A percentile compares a stretch with the other conserved stretches of the same genome.
Evolutionary conservation across 1,140 invertebrate species (phyloP).

Genomic region (Pogonognathellus flavescens): DNA sequence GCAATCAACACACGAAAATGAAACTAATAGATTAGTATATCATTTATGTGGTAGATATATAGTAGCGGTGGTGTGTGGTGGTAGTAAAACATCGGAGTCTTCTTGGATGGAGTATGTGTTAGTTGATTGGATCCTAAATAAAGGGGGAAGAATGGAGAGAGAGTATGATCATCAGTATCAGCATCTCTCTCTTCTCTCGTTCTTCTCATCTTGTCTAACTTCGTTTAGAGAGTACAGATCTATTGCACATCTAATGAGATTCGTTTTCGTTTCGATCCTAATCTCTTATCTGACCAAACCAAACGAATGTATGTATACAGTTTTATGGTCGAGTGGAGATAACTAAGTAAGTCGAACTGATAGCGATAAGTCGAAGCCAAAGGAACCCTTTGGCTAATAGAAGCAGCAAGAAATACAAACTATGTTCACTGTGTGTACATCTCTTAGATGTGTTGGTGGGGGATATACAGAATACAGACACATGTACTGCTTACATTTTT

Average conservation of each 20-base stretch:
- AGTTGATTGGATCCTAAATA: slow-evolving; percentile 50
- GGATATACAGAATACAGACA: not conserved
- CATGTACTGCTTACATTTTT: not conserved
- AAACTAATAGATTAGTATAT: too few species aligned
- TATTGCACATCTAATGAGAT: slow-evolving; percentile 48
- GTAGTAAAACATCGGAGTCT: too few species aligned
- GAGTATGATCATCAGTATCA: too few species aligned
- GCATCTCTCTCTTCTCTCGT: not conserved
- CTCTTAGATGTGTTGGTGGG: too few species aligned
- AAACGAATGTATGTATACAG: slow-evolving; percentile 8
- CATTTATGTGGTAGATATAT: too few species aligned
- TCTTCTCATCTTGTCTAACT: slow-evolving; percentile 48
- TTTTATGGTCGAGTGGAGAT: slow-evolving; percentile 17
- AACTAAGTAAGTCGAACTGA: slow-evolving; percentile 36
- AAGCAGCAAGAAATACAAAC: not conserved
- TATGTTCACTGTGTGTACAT: not conserved
- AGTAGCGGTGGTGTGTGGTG: too few species aligned
- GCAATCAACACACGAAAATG: too few species aligned
- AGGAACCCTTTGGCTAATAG: slow-evolving; percentile 32
- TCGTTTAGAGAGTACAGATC: slow-evolving; percentile 39
- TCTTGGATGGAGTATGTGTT: not conserved
- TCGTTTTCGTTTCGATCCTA: slow-evolving; percentile 37
- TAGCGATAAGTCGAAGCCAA: slow-evolving; percentile 19
- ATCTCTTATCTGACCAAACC: slow-evolving; percentile 38
- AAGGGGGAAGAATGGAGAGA: slow-evolving; percentile 17